A percentile compares a stretch with the other conserved stretches of the same genome.
These are phyloP conservation scores for Anas georgica DNA, from an alignment of 2,797 vertebrate species.

Conservation along the genomic window DNA sequence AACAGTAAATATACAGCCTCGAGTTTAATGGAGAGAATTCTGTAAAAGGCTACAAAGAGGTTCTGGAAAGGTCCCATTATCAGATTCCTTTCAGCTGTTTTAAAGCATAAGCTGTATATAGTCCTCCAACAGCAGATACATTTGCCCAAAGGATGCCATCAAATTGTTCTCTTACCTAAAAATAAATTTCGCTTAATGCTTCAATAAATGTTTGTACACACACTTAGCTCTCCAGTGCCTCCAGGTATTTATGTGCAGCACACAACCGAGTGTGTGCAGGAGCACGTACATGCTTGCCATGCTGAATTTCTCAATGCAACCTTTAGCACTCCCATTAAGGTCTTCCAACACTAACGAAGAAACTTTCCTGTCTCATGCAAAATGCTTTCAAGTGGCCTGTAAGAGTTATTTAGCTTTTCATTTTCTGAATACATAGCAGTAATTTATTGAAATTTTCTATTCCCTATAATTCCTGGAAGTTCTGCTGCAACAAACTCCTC, in stretches of 20 bases:
- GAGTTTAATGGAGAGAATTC: not conserved
- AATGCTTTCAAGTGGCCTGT: not conserved
- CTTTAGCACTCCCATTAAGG: accelerated
- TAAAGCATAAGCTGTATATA: not conserved
- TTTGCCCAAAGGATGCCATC: not conserved
- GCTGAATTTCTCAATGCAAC: not conserved
- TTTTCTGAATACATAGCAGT: not conserved
- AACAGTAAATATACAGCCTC: not conserved
- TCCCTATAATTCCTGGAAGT: not conserved
- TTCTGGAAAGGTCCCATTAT: not conserved
- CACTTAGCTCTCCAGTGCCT: not conserved
- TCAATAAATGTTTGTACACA: not conserved
- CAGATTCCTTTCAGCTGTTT: slow-evolving; percentile 4
- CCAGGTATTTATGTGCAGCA: not conserved
- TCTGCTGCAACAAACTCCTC: not conserved
- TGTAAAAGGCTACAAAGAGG: not conserved
- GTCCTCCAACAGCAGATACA: not conserved
- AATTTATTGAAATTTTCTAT: not conserved
- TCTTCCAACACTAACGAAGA: not conserved
- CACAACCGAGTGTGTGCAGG: not conserved
- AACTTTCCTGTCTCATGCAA: not conserved
- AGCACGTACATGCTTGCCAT: not conserved
- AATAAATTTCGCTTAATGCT: not conserved
- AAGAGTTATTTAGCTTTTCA: accelerated
- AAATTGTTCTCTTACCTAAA: not conserved